Conservation (phyloP, 2,113 vertebrate species). For the Ptilonorhynchus violaceus region DNA sequence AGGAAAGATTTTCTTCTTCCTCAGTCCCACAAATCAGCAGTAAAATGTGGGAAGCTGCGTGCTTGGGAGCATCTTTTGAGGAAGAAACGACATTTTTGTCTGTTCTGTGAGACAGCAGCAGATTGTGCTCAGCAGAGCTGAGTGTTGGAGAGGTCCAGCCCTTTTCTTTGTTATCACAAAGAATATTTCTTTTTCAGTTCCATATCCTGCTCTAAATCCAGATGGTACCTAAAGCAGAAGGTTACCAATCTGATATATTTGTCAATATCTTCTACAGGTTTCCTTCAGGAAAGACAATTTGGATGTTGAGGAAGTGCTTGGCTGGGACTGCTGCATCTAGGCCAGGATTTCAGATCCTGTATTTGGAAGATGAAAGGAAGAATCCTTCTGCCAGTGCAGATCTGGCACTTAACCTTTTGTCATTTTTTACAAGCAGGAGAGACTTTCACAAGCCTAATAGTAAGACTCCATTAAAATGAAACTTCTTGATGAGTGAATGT, state of each 20-base stretch:
- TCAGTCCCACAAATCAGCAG: neutral
- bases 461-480: neutral
- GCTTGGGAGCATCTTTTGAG: neutral
- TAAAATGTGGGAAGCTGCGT: neutral
- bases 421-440: neutral
- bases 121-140: neutral
- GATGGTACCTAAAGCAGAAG: neutral
- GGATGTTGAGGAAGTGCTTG: neutral
- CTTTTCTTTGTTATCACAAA: neutral
- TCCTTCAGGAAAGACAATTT: neutral
- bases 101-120: neutral
- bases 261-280: neutral
- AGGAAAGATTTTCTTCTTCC: neutral
- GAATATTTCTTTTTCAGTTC: neutral
- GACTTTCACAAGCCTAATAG: neutral
- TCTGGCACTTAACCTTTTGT: neutral
- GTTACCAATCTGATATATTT: neutral
- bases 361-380: neutral
- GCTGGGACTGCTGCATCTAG: neutral
- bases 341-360: neutral
- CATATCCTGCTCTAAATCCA: neutral
- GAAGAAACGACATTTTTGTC: neutral
- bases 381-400: neutral
- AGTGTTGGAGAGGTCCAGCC: neutral
- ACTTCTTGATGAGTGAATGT: neutral